These are phyloP conservation scores for Equus przewalskii DNA, from an alignment of 2,113 vertebrate species.

Conservation along the genomic window DNA sequence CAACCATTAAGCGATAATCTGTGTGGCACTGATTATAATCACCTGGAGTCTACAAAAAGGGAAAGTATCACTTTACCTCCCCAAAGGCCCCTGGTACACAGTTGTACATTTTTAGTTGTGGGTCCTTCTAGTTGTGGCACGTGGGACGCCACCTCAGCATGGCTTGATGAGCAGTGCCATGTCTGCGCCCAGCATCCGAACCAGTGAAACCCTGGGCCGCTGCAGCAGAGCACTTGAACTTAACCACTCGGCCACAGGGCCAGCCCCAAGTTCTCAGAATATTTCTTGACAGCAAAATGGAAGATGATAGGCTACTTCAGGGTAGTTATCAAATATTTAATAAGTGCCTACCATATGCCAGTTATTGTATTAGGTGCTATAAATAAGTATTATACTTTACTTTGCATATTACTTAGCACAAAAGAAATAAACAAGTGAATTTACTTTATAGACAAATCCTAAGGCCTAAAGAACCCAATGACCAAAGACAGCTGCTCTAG, in stretches of 20 bases:
- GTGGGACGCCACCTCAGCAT: no score
- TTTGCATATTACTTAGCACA: not conserved
- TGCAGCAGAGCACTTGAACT: no score
- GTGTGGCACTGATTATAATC: not conserved
- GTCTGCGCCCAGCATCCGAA: no score
- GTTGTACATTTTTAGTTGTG: no score
- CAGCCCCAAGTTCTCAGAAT: not conserved
- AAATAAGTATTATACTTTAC: not conserved
- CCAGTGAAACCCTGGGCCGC: no score
- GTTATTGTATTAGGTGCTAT: not conserved
- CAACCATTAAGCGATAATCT: not conserved
- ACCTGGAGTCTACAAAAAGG: not conserved
- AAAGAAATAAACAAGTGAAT: constrained; percentile 7
- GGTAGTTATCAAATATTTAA: constrained; percentile 27
- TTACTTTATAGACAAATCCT: not conserved
- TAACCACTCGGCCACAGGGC: no score
- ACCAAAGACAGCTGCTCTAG: not conserved
- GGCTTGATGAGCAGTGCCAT: no score
- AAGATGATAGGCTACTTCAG: constrained; percentile 12
- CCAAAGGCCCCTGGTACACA: no score
- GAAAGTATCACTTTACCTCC: not conserved
- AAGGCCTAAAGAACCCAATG: not conserved
- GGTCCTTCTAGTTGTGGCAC: no score
- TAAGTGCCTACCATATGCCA: not conserved
- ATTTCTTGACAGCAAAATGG: not conserved